phyloP scores from a whole-genome alignment of 1,140 invertebrate species.

The Anadara kagoshimensis region DNA sequence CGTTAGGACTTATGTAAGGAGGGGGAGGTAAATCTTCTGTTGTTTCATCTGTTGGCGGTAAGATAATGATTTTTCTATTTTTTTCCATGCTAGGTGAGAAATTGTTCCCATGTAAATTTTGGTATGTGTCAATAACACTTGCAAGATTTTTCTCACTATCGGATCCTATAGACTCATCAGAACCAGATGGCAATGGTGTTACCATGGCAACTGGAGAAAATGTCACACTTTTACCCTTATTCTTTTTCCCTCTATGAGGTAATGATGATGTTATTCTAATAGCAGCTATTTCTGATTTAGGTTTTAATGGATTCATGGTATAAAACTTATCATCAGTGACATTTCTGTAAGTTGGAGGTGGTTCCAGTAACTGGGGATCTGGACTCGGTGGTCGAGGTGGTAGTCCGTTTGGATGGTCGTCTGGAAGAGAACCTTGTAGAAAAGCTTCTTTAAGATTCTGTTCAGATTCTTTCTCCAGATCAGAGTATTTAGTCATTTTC shows the following conservation, averaged over 20 bases:
- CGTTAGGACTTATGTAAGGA: conserved; percentile 24
- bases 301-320: conserved; percentile 48
- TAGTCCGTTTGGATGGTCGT: conserved; percentile 29
- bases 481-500: conserved; percentile 58
- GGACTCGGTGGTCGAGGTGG: conserved; percentile 24
- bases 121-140: conserved; percentile 45
- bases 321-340: conserved; percentile 37
- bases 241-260: conserved; percentile 42
- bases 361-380: conserved; percentile 28
- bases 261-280: conserved; percentile 30
- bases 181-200: conserved; percentile 63
- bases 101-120: conserved; percentile 42
- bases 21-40: conserved; percentile 28
- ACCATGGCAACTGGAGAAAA: conserved; percentile 68
- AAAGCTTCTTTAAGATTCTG: conserved; percentile 50
- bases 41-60: conserved; percentile 40
- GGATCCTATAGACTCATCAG: conserved; percentile 59
- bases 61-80: conserved; percentile 34
- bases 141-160: conserved; percentile 43
- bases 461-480: conserved; percentile 44
- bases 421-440: conserved; percentile 32
- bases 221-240: conserved; percentile 60
- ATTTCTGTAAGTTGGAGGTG: conserved; percentile 37
- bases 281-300: conserved; percentile 36
- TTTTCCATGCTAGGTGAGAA: conserved; percentile 30